Percentiles rank a stretch among this genome's conserved stretches.
phyloP scores from a whole-genome alignment of 2,888 invertebrate genomes.

The Acheta domesticus region DNA sequence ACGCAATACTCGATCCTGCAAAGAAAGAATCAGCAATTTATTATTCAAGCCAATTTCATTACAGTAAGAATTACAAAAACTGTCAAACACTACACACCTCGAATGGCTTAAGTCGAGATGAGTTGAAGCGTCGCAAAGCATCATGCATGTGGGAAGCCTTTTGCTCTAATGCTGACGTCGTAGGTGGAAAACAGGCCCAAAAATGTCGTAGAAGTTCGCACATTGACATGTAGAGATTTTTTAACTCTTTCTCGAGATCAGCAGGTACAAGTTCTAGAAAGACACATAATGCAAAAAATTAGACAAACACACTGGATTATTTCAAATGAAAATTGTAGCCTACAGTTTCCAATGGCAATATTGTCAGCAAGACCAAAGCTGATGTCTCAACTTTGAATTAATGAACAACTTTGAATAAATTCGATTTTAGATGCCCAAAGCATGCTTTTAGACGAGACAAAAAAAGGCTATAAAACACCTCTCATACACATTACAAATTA shows the following conservation, averaged over 20 bases:
- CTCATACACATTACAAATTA: too few species aligned
- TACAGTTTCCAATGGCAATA: too few species aligned
- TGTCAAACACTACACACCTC: slow-evolving; percentile 57
- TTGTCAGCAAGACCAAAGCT: too few species aligned
- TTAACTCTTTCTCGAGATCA: slow-evolving; percentile 79
- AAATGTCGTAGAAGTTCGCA: slow-evolving; percentile 90
- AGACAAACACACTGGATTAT: too few species aligned
- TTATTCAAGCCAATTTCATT: not conserved
- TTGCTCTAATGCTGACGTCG: slow-evolving; percentile 68
- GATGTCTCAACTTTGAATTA: too few species aligned
- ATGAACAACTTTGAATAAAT: too few species aligned
- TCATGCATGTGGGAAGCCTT: slow-evolving; percentile 85
- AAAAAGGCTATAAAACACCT: too few species aligned
- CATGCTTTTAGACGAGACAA: too few species aligned
- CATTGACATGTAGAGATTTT: slow-evolving; percentile 78
- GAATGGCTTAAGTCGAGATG: slow-evolving; percentile 79
- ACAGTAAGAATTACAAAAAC: not conserved
- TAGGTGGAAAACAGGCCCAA: slow-evolving; percentile 88
- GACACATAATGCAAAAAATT: not conserved
- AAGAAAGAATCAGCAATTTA: not conserved
- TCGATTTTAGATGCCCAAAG: too few species aligned
- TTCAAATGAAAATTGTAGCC: too few species aligned
- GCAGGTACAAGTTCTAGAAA: slow-evolving; percentile 74
- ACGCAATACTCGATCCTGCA: slow-evolving; percentile 74
- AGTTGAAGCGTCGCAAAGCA: slow-evolving; percentile 82